Evolutionary conservation across 2,113 vertebrate genomes (phyloP).

Genomic region (Puntigrus tetrazona): DNA sequence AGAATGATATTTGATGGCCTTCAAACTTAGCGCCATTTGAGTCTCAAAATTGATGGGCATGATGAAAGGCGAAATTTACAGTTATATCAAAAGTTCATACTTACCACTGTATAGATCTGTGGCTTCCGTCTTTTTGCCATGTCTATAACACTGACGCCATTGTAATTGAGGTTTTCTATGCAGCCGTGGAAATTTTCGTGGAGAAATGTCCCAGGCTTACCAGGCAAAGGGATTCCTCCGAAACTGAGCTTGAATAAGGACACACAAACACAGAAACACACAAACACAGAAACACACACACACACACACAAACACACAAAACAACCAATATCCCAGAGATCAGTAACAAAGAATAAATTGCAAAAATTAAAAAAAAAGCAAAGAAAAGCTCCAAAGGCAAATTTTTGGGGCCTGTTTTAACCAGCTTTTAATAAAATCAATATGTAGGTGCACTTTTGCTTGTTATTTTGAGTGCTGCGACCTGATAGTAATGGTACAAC

Average conservation of each 20-base stretch:
- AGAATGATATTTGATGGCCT: neutral
- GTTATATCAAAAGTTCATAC: neutral
- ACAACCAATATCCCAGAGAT: slow-evolving; percentile 41
- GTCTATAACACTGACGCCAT: slow-evolving; percentile 85
- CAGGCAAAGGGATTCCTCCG: slow-evolving; percentile 87
- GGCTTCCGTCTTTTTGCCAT: slow-evolving; percentile 87
- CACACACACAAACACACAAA: neutral
- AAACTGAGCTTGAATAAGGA: slow-evolving; percentile 84
- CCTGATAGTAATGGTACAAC: neutral
- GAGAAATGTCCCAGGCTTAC: slow-evolving; percentile 87
- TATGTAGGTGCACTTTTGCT: neutral
- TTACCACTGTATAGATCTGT: slow-evolving; percentile 89
- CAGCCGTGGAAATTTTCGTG: slow-evolving; percentile 89
- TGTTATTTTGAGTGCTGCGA: slow-evolving; percentile 9
- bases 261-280: slow-evolving; percentile 54
- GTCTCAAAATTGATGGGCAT: neutral
- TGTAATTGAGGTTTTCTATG: slow-evolving; percentile 89
- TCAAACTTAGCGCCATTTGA: neutral
- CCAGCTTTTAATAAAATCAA: neutral
- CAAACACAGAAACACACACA: slow-evolving; percentile 7
- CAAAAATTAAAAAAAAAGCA: neutral
- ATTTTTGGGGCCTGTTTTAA: neutral
- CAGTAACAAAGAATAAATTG: slow-evolving; percentile 1
- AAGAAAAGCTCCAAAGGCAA: neutral
- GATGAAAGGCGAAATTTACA: neutral